Conservation (phyloP, 2,797 vertebrate species). For the Prunella strophiata region DNA sequence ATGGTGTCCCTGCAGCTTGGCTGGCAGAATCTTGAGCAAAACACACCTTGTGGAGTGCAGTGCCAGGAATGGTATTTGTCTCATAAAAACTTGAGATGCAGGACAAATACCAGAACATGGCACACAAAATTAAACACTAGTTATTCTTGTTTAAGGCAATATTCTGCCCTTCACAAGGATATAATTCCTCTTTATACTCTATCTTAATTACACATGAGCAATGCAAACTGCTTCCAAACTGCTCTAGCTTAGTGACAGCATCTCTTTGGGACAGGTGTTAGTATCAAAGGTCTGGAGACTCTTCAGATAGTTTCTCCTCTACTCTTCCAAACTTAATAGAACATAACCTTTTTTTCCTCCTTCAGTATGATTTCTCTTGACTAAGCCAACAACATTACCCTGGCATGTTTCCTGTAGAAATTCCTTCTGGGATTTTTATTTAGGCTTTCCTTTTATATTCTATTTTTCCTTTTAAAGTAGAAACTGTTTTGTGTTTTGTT, state of each 20-base stretch:
- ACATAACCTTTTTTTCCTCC: neutral
- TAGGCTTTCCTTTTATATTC: neutral
- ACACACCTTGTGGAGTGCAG: neutral
- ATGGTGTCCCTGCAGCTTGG: neutral
- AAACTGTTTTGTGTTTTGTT: neutral
- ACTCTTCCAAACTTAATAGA: neutral
- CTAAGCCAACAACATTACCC: neutral
- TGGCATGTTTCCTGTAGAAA: neutral
- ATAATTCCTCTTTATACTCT: neutral
- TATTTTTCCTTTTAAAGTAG: neutral
- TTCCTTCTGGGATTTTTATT: neutral
- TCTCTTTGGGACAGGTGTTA: neutral
- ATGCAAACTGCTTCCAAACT: neutral
- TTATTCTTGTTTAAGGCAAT: slow-evolving; percentile 7
- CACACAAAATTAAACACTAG: neutral
- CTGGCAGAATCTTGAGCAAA: neutral
- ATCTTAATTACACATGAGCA: neutral
- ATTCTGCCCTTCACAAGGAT: neutral
- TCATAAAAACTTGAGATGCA: neutral
- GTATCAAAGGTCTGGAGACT: neutral
- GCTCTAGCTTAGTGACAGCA: neutral
- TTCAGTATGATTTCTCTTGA: neutral
- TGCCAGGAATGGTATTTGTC: neutral
- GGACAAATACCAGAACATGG: neutral
- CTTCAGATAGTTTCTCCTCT: neutral